Evolutionary conservation across 2,888 invertebrate genomes (phyloP), one percentile per base, ranked within the genome.

Genomic region (Drosophila peninsularis): DNA sequence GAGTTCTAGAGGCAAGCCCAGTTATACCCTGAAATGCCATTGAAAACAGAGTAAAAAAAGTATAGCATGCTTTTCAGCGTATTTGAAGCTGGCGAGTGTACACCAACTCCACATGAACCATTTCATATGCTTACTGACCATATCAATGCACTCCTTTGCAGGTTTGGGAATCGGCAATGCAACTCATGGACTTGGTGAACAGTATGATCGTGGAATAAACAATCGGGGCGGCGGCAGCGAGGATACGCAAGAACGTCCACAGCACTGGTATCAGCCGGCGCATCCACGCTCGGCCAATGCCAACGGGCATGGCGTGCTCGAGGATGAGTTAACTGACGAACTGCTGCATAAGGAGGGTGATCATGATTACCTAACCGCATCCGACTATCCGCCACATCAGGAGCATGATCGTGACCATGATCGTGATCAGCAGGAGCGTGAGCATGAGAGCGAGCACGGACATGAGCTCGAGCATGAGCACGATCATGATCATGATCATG

Each of bases 381-480:
- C 92, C 7, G 90, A 87, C 14, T 88, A 80, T 44, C 91, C 91
- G 44, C 91, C 91, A 6, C 88, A 85, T 55, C 70, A 78, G 7
- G 70, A 79, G 17, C 70, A 62, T 11, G 69, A 61, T 27, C 67
- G 62, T 9, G 63, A 63, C 1, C 53, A 52, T 11, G 57, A 55
- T 3, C 50, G 66, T 3, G 64, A 65, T 2, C 62, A 50, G 21
- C 58, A 24, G 6, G 54, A 65, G 4, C 49, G 49, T 21, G 72
- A 50, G 10, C 57, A 30, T 6, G 57, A 72, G 2, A 65, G 1
- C 3, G n/a, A 52, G 0, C 52, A 49, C n/a, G 62, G 53, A 0
- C 62, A 30, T 13, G 73, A 50, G 1, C 65, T 55, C 9, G 72
- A 50, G 5, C 50, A 19, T 4, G 58, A 60, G 0, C 42, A 42